These are phyloP conservation scores for Rhincodon typus DNA, from an alignment of 2,797 vertebrate genomes.

Conservation along the genomic window DNA sequence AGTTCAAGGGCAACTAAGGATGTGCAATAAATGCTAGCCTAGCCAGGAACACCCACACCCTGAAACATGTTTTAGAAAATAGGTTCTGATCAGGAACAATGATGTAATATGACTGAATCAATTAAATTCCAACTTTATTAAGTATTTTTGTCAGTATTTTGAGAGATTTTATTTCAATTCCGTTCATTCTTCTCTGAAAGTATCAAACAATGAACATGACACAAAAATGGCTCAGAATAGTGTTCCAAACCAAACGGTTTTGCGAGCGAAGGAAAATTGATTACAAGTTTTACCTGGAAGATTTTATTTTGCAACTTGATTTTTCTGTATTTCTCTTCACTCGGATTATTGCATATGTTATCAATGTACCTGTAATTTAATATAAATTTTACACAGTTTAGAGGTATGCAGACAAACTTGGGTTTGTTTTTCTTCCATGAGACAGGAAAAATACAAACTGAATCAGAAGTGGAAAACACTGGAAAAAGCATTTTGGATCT, in stretches of 20 bases:
- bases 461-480: background rate
- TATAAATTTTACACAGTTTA: background rate
- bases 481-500: background rate
- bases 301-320: conserved; percentile 87
- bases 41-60: too few species aligned
- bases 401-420: background rate
- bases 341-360: conserved; percentile 82
- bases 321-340: conserved; percentile 84
- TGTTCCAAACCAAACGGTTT: background rate
- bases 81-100: background rate
- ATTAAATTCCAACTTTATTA: background rate
- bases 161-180: background rate
- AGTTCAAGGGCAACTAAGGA: too few species aligned
- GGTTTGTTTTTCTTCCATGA: background rate
- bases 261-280: background rate
- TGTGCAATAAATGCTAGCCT: too few species aligned
- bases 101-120: background rate
- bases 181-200: background rate
- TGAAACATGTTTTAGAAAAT: background rate
- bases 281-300: conserved; percentile 66
- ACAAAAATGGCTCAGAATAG: background rate
- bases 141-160: background rate
- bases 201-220: background rate
- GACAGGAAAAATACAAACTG: background rate
- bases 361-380: conserved; percentile 73